phyloP scores from a whole-genome alignment of 1,140 invertebrate species.

The Euborellia annulipes region DNA sequence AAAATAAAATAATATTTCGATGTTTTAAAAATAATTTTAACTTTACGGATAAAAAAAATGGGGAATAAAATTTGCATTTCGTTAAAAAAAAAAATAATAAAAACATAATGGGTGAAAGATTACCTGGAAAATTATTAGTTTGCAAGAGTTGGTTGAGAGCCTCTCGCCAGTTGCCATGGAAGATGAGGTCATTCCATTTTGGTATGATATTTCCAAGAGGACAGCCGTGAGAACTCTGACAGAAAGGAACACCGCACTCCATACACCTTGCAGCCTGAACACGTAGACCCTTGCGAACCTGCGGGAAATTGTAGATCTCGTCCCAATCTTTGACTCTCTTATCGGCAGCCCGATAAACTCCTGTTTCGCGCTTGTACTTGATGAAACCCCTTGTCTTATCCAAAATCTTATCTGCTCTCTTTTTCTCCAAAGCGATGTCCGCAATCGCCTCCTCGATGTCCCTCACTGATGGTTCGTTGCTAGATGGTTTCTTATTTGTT shows the following conservation, averaged over 20 bases:
- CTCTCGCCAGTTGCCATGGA: constrained; percentile 88
- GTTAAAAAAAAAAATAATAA: not conserved
- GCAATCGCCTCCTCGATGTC: constrained; percentile 82
- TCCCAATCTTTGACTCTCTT: constrained; percentile 87
- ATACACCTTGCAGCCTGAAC: constrained; percentile 94
- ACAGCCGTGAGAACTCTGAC: constrained; percentile 92
- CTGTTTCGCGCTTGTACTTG: constrained; percentile 81
- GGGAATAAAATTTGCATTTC: too few relatives aligned
- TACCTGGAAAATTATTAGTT: constrained; percentile 95
- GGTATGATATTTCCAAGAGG: constrained; percentile 97
- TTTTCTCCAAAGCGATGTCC: constrained; percentile 57
- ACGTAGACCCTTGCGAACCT: constrained; percentile 72
- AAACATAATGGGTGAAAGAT: constrained; percentile 5
- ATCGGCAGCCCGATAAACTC: constrained; percentile 66
- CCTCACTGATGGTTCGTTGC: constrained; percentile 34
- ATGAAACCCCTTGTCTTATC: constrained; percentile 93
- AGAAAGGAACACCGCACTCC: constrained; percentile 99
- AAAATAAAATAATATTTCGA: not conserved
- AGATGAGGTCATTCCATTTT: constrained; percentile 97
- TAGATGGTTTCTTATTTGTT: constrained; percentile 17
- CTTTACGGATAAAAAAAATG: not conserved
- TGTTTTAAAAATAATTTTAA: not conserved
- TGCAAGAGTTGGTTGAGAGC: constrained; percentile 90
- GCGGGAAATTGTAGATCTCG: constrained; percentile 83
- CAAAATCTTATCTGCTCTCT: constrained; percentile 59